Conservation (phyloP, 2,797 vertebrate genomes). For the Intellagama lesueurii region DNA sequence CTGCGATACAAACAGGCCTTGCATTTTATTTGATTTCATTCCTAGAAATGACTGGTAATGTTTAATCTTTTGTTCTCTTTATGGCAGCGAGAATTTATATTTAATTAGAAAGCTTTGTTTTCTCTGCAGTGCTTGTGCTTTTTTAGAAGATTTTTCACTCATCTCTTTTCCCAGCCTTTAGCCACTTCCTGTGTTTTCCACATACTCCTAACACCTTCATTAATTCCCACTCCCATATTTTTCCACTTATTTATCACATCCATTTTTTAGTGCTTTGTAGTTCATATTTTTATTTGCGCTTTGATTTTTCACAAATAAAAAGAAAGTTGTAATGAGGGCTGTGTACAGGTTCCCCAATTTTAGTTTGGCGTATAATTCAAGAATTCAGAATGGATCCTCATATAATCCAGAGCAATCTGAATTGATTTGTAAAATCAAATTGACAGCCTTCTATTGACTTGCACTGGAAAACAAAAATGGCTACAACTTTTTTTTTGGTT, state of each 20-base stretch:
- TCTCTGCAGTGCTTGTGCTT: neutral
- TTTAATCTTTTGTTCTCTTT: conserved; percentile 49
- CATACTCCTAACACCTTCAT: neutral
- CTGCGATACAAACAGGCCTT: neutral
- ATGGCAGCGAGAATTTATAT: conserved; percentile 35
- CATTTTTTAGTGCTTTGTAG: neutral
- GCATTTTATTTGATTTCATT: conserved; percentile 16
- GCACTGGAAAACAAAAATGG: too few relatives aligned
- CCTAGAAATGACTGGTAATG: conserved; percentile 25
- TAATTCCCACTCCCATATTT: conserved; percentile 5
- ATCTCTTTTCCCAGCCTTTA: neutral
- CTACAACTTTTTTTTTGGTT: too few relatives aligned
- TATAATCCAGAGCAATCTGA: too few relatives aligned
- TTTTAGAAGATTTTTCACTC: conserved; percentile 8
- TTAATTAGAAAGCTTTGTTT: conserved; percentile 55
- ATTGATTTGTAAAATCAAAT: too few relatives aligned
- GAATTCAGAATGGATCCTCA: too few relatives aligned
- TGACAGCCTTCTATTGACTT: too few relatives aligned
- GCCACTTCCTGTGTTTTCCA: neutral
- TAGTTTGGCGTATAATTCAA: too few relatives aligned
- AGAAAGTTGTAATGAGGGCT: neutral
- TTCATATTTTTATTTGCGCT: neutral
- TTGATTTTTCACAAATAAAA: conserved; percentile 25
- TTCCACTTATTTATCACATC: neutral
- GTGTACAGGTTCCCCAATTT: neutral